A percentile compares a stretch with the other conserved stretches of the same genome.
These are phyloP conservation scores for Ooceraea biroi DNA, from an alignment of 1,140 invertebrate species.

Conservation along the genomic window DNA sequence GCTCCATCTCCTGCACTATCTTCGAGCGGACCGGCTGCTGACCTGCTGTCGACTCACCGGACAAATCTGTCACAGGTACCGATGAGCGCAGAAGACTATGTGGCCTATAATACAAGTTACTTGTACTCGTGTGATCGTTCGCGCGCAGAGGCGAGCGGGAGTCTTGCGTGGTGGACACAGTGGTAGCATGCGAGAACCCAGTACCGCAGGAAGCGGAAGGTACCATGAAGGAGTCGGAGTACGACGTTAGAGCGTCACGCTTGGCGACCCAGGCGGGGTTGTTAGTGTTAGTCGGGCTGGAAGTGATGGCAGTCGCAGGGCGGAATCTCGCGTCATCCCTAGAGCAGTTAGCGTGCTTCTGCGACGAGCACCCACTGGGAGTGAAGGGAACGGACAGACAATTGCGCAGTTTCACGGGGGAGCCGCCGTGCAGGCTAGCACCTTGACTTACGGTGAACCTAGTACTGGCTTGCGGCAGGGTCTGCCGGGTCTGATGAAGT, in stretches of 20 bases:
- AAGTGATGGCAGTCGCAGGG: conserved; percentile 24
- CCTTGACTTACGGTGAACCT: conserved; percentile 79
- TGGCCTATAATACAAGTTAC: conserved; percentile 62
- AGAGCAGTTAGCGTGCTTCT: conserved; percentile 70
- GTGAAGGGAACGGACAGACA: conserved; percentile 80
- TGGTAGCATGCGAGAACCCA: conserved; percentile 76
- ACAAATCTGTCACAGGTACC: conserved; percentile 71
- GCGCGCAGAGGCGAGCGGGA: conserved; percentile 47
- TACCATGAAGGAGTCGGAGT: conserved; percentile 68
- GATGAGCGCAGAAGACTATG: conserved; percentile 56
- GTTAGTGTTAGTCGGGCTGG: conserved; percentile 72
- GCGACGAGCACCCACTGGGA: conserved; percentile 72
- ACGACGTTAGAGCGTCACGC: conserved; percentile 77
- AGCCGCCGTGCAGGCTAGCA: conserved; percentile 75
- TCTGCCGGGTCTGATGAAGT: conserved; percentile 57
- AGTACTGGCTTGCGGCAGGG: conserved; percentile 61
- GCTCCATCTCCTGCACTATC: conserved; percentile 80
- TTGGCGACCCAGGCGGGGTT: conserved; percentile 70
- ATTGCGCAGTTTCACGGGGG: conserved; percentile 73
- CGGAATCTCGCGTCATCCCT: conserved; percentile 50
- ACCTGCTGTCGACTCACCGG: conserved; percentile 69
- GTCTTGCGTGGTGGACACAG: conserved; percentile 66
- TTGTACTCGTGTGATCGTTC: conserved; percentile 54
- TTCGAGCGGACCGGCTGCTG: conserved; percentile 43
- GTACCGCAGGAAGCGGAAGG: conserved; percentile 66